Evolutionary conservation across 2,797 vertebrate genomes (phyloP).

Genomic region (Acestrorhynchus altus): DNA sequence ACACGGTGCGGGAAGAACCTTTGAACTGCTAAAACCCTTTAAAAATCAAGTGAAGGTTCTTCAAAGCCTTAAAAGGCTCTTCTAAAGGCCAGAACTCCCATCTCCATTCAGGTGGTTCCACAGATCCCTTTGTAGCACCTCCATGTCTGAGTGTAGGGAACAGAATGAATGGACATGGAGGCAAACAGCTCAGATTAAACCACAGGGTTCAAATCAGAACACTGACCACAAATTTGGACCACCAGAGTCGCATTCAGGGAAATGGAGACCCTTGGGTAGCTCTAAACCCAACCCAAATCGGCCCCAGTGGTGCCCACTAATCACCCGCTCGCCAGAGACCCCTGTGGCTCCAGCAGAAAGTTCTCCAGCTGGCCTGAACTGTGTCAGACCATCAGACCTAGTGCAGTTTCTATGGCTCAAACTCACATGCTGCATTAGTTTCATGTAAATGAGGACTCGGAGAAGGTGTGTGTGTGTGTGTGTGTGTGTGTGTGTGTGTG

Average conservation of each 20-base stretch:
- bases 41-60: too few species aligned
- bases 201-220: background rate
- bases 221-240: background rate
- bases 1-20: too few species aligned
- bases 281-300: background rate
- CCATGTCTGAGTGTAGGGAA: too few species aligned
- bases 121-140: too few species aligned
- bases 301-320: background rate
- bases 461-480: too few species aligned
- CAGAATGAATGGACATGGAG: background rate
- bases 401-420: conserved; percentile 12
- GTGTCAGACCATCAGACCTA: background rate
- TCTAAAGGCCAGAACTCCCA: too few species aligned
- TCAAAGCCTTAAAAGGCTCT: too few species aligned
- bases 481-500: background rate
- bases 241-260: background rate
- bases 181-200: background rate
- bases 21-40: too few species aligned
- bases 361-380: background rate
- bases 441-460: conserved; percentile 23
- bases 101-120: too few species aligned
- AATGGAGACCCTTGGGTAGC: background rate
- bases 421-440: conserved; percentile 1
- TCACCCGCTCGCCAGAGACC: conserved; percentile 13
- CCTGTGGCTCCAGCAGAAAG: background rate